These are phyloP conservation scores for Isaurus tuberculatus DNA, from an alignment of 92 coral and sea anemone species.

Conservation along the genomic window DNA sequence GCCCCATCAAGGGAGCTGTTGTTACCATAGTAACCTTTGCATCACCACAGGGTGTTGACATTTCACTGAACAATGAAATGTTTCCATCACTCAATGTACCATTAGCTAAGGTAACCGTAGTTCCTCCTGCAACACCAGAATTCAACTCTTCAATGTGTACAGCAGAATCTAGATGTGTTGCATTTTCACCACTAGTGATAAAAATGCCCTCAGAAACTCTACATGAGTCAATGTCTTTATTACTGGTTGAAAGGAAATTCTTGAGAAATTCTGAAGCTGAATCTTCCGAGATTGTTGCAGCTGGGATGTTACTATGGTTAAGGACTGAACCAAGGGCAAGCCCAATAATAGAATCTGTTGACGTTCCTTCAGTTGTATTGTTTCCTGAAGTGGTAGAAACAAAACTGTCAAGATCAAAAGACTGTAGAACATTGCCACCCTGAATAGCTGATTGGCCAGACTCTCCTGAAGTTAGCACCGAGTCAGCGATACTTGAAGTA, in stretches of 20 bases:
- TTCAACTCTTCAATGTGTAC: conserved; percentile 73
- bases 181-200: conserved; percentile 26
- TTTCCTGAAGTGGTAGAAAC: conserved; percentile 22
- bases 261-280: conserved; percentile 73
- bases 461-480: conserved; percentile 8
- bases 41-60: conserved; percentile 1
- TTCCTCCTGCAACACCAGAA: conserved; percentile 73
- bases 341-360: conserved; percentile 67
- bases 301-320: conserved; percentile 48
- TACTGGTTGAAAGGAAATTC: conserved; percentile 44
- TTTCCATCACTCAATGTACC: conserved; percentile 46
- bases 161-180: conserved; percentile 39
- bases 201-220: conserved; percentile 28
- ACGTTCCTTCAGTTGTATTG: background rate
- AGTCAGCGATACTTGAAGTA: background rate
- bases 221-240: conserved; percentile 9
- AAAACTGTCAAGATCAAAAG: conserved; percentile 37
- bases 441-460: background rate
- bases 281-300: conserved; percentile 69
- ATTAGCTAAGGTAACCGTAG: conserved; percentile 55
- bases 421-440: conserved; percentile 1
- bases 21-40: background rate
- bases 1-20: conserved; percentile 13
- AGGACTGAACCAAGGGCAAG: conserved; percentile 70
- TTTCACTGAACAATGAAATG: conserved; percentile 4